Conservation (phyloP, 2,888 invertebrate genomes). For the Heliconius cydno region DNA sequence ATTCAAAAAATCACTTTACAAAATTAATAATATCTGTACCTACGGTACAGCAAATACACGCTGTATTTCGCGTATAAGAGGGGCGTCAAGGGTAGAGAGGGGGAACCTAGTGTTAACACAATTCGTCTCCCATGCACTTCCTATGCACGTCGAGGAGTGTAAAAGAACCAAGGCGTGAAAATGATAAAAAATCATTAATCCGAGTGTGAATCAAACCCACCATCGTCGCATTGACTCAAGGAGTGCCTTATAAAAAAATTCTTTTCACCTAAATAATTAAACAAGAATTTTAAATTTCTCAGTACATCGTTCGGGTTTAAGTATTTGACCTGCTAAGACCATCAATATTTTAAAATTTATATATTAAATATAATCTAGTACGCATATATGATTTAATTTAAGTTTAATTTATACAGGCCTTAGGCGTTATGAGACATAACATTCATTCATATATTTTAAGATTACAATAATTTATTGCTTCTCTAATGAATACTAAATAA, state of each 20-base stretch:
- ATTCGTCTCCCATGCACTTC: neutral
- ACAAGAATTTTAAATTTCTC: neutral
- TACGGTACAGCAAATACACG: too few relatives aligned
- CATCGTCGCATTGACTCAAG: neutral
- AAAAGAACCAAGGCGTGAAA: neutral
- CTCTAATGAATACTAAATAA: neutral
- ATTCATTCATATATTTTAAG: neutral
- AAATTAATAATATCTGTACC: neutral
- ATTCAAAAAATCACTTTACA: neutral
- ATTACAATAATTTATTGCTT: constrained; percentile 15
- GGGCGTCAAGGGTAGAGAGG: neutral
- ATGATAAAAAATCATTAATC: neutral
- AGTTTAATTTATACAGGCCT: constrained; percentile 9
- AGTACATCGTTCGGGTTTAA: neutral
- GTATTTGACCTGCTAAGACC: too few relatives aligned
- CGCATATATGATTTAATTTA: neutral
- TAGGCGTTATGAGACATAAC: constrained; percentile 14
- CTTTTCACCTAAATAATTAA: neutral
- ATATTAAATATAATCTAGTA: neutral
- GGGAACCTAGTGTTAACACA: neutral
- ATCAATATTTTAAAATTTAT: too few relatives aligned
- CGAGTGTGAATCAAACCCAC: neutral
- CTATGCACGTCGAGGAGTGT: too few relatives aligned
- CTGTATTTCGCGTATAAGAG: neutral
- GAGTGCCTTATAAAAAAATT: neutral